Conservation (phyloP, 2,888 invertebrate species). For the Patella pellucida region DNA sequence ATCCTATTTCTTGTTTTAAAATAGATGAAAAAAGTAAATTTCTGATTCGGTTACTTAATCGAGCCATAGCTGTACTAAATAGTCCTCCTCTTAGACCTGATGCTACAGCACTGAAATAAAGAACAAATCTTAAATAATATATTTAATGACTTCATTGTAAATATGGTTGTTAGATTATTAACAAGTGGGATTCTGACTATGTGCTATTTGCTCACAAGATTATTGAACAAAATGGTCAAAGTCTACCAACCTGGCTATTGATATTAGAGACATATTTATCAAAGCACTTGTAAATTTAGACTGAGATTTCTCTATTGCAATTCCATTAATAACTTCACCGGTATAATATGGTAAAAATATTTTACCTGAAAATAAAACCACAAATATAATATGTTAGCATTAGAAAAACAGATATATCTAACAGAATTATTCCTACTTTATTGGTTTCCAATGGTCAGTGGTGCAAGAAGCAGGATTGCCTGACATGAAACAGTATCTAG, state of each 20-base stretch:
- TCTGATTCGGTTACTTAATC: constrained; percentile 66
- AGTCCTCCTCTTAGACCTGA: constrained; percentile 68
- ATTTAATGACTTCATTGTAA: too few species aligned
- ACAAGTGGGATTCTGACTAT: too few species aligned
- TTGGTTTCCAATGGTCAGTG: too few species aligned
- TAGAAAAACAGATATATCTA: too few species aligned
- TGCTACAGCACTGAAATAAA: constrained; percentile 58
- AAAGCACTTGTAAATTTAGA: constrained; percentile 59
- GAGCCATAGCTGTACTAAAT: constrained; percentile 65
- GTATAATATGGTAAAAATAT: constrained; percentile 72
- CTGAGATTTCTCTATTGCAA: constrained; percentile 67
- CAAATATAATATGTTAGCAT: too few species aligned
- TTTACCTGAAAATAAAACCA: constrained; percentile 56
- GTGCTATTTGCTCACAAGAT: too few species aligned
- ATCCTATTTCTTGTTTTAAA: constrained; percentile 69
- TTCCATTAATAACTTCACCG: constrained; percentile 70
- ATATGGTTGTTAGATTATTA: too few species aligned
- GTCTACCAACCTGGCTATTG: constrained; percentile 46
- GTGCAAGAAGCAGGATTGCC: too few species aligned
- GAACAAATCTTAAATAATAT: too few species aligned
- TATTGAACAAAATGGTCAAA: too few species aligned
- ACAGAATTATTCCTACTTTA: too few species aligned
- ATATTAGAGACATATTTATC: constrained; percentile 52
- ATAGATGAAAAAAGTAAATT: constrained; percentile 65
- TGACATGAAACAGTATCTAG: too few species aligned